Percentiles rank a stretch among this genome's conserved stretches.
Evolutionary conservation across 30 jellyfish, hydroid and myxozoan genomes (phyloP).

Genomic region (Pelagia noctiluca): DNA sequence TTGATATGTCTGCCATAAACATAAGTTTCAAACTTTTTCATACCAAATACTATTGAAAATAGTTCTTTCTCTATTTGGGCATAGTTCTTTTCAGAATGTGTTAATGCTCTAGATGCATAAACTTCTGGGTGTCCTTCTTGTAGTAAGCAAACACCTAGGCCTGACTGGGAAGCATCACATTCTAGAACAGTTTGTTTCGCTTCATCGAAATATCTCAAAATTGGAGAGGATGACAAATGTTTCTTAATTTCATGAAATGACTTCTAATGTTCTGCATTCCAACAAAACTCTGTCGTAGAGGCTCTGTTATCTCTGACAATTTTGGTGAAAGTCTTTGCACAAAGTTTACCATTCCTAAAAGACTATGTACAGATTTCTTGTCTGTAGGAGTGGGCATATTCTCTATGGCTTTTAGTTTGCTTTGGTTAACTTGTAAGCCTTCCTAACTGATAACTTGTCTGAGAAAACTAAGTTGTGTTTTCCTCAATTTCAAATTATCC

Average conservation of each 20-base stretch:
- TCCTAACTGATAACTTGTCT: not conserved
- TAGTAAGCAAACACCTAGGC: slow-evolving; percentile 42
- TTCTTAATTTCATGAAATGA: slow-evolving; percentile 22
- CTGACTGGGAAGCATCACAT: slow-evolving; percentile 43
- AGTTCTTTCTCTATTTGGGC: slow-evolving; percentile 26
- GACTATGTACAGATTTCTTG: not conserved
- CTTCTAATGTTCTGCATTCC: slow-evolving; percentile 51
- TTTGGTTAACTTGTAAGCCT: not conserved
- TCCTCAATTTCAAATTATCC: not conserved
- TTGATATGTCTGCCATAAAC: slow-evolving; percentile 33
- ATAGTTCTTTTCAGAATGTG: slow-evolving; percentile 43
- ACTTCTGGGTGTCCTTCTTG: slow-evolving; percentile 62
- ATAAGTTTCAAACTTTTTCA: slow-evolving; percentile 18
- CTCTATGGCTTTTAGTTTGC: slow-evolving; percentile 9
- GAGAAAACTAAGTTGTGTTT: not conserved
- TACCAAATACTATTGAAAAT: not conserved
- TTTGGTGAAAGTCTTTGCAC: slow-evolving; percentile 10
- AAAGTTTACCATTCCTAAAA: slow-evolving; percentile 29
- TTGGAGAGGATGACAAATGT: slow-evolving; percentile 26
- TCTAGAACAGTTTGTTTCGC: slow-evolving; percentile 28
- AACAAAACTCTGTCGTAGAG: not conserved
- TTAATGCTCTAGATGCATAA: slow-evolving; percentile 45
- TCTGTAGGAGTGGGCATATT: slow-evolving; percentile 13
- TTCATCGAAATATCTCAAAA: slow-evolving; percentile 36
- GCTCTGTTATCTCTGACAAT: not conserved